phyloP scores from a whole-genome alignment of 2,797 vertebrate genomes.

The Lithobates pipiens region DNA sequence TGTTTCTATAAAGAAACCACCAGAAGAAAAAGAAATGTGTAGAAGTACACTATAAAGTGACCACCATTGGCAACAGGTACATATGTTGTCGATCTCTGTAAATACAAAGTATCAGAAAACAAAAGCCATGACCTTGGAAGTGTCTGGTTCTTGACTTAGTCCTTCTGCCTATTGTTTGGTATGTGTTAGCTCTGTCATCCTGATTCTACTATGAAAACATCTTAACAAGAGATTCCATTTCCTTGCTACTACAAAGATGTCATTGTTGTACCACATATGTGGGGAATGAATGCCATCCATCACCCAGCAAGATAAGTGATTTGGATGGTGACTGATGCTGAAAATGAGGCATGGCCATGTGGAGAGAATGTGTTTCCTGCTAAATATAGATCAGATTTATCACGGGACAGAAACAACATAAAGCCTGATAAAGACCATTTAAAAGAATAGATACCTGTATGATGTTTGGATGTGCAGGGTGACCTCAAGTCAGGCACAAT shows the following conservation, averaged over 20 bases:
- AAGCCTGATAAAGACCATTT: not conserved
- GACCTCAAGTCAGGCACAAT: not conserved
- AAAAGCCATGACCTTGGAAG: not conserved
- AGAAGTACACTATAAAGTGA: too few species aligned
- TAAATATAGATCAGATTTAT: conserved; percentile 54
- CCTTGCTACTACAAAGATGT: conserved; percentile 4
- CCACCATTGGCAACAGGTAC: too few species aligned
- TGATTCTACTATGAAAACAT: conserved; percentile 18
- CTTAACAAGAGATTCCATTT: conserved; percentile 36
- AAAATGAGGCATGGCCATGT: conserved; percentile 42
- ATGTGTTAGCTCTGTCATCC: conserved; percentile 23
- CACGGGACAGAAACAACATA: not conserved
- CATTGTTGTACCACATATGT: conserved; percentile 41
- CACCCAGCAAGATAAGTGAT: conserved; percentile 39
- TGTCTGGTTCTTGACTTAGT: not conserved
- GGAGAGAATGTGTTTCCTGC: conserved; percentile 29
- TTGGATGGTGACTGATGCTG: conserved; percentile 35
- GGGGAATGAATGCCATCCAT: conserved; percentile 52
- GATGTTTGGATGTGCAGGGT: not conserved
- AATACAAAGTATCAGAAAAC: not conserved
- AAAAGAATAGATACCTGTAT: not conserved
- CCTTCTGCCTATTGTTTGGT: not conserved
- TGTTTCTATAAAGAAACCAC: too few species aligned
- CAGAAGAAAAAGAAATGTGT: too few species aligned
- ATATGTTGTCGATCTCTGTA: too few species aligned